These are phyloP conservation scores for Tenthredo livida DNA, from an alignment of 2,888 invertebrate species.

Conservation along the genomic window DNA sequence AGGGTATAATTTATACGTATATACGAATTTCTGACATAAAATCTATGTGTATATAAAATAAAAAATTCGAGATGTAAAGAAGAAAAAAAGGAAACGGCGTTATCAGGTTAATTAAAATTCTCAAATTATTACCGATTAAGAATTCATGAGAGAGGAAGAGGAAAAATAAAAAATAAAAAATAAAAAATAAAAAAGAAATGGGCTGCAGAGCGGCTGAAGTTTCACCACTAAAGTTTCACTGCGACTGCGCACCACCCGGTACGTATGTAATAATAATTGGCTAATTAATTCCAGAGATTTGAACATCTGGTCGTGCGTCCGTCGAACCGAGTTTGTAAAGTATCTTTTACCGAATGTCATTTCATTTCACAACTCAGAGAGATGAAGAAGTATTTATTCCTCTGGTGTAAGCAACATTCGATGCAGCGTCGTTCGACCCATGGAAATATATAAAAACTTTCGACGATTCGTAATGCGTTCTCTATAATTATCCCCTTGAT, in stretches of 20 bases:
- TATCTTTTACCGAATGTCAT: conserved; percentile 28
- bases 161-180: background rate
- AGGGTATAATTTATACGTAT: background rate
- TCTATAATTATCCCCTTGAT: background rate
- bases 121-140: conserved; percentile 28
- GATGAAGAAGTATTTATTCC: background rate
- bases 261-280: conserved; percentile 35
- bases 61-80: background rate
- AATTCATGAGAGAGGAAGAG: background rate
- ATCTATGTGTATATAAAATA: background rate
- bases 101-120: conserved; percentile 37
- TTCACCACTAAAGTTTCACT: background rate
- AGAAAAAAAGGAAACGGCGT: background rate
- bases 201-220: background rate
- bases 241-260: background rate
- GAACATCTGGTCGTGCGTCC: conserved; percentile 31
- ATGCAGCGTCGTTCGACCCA: background rate
- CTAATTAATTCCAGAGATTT: conserved; percentile 30
- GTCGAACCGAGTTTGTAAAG: background rate
- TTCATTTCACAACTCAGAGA: background rate
- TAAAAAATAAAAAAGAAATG: background rate
- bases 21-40: background rate
- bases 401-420: background rate
- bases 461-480: background rate
- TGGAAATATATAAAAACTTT: background rate